Conservation (phyloP, 2,113 vertebrate species). For the Isurus oxyrinchus region DNA sequence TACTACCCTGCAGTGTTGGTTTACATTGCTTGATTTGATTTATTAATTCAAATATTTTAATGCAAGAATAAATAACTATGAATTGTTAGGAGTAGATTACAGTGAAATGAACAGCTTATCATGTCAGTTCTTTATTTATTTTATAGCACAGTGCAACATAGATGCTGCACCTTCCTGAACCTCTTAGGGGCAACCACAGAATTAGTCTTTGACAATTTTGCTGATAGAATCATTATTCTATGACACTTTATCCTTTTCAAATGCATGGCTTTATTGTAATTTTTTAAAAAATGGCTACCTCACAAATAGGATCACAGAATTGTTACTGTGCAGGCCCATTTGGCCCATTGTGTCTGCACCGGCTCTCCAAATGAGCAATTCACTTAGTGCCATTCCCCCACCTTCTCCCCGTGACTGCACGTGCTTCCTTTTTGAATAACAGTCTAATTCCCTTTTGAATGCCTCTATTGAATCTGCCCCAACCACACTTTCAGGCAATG, state of each 20-base stretch:
- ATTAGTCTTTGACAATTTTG: not conserved
- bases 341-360: too few species aligned
- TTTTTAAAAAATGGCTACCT: not conserved
- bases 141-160: not conserved
- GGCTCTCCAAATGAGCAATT: too few species aligned
- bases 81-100: not conserved
- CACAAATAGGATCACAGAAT: not conserved
- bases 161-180: not conserved
- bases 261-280: not conserved
- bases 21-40: not conserved
- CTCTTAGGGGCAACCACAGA: not conserved
- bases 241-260: not conserved
- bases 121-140: not conserved
- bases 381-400: too few species aligned
- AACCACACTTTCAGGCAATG: too few species aligned
- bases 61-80: not conserved
- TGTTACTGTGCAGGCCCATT: too few species aligned
- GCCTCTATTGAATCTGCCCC: too few species aligned
- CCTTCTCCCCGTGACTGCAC: too few species aligned
- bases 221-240: not conserved
- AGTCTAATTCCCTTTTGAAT: too few species aligned
- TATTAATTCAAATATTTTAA: not conserved
- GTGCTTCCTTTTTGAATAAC: too few species aligned
- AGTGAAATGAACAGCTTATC: not conserved
- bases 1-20: not conserved